Conservation (phyloP, 2,797 vertebrate species). For the Hirundo rustica region DNA sequence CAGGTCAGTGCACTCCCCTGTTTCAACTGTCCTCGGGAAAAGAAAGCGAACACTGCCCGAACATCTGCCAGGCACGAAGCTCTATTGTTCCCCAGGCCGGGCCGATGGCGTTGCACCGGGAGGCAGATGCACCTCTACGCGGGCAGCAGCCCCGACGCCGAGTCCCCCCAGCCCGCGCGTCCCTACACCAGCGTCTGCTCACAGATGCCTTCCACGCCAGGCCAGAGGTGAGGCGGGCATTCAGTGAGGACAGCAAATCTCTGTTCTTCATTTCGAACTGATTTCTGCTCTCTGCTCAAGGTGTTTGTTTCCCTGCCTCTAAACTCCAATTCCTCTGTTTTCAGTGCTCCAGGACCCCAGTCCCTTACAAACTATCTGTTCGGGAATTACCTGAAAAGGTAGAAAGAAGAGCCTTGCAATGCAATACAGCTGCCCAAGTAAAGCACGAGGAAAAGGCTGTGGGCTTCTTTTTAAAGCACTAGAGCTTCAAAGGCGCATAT, state of each 20-base stretch:
- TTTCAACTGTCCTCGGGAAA: background rate
- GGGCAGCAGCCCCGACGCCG: fast-evolving
- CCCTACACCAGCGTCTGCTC: background rate
- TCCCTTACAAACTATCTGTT: background rate
- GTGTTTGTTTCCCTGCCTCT: background rate
- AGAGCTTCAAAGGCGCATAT: background rate
- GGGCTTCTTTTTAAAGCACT: background rate
- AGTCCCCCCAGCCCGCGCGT: background rate
- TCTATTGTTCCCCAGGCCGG: background rate
- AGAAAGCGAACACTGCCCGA: background rate
- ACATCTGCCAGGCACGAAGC: conserved; percentile 41
- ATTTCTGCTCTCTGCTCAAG: background rate
- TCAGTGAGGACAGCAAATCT: background rate
- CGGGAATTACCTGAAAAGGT: background rate
- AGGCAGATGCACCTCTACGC: background rate
- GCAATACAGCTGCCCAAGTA: fast-evolving
- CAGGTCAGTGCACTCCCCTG: background rate
- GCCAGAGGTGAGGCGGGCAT: fast-evolving
- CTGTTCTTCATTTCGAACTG: background rate
- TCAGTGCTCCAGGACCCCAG: background rate
- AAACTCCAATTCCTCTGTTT: background rate
- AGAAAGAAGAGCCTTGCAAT: background rate
- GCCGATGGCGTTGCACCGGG: fast-evolving
- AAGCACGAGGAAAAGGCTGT: background rate
- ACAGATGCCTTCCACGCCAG: background rate